phyloP scores from a whole-genome alignment of 2,113 vertebrate genomes.

The Pangasianodon gigas region DNA sequence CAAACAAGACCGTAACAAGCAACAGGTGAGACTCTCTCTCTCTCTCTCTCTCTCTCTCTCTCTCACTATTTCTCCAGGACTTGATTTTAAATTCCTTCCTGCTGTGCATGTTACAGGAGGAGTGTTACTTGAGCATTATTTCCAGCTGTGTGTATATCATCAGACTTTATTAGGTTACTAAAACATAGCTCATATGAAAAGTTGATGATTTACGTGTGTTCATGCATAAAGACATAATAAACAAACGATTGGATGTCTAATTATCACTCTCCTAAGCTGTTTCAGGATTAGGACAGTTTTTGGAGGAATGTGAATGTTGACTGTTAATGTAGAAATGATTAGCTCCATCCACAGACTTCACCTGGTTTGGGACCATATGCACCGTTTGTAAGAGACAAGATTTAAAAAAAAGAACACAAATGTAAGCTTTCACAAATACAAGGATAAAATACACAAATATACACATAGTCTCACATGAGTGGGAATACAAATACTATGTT shows the following conservation, averaged over 20 bases:
- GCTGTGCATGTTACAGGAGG: not conserved
- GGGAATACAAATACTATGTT: too few species aligned
- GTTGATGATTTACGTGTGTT: not conserved
- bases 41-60: not conserved
- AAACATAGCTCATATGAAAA: not conserved
- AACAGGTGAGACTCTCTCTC: not conserved
- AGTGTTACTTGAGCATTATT: not conserved
- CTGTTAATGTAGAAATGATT: not conserved
- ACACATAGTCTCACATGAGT: not conserved
- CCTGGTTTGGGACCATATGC: not conserved
- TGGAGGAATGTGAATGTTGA: not conserved
- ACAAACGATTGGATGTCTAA: not conserved
- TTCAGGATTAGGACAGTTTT: not conserved
- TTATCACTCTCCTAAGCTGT: not conserved
- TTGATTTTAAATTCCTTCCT: not conserved
- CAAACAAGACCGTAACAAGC: not conserved
- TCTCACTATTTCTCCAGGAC: not conserved
- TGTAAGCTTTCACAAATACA: not conserved
- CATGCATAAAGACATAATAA: not conserved
- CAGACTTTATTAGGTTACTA: not conserved
- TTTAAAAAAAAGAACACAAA: not conserved
- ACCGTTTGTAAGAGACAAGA: not conserved
- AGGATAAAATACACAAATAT: not conserved
- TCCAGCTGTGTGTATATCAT: constrained; percentile 8
- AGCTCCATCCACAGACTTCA: not conserved